Conservation (phyloP, 2,888 invertebrate species). For the Idaea aversata region DNA sequence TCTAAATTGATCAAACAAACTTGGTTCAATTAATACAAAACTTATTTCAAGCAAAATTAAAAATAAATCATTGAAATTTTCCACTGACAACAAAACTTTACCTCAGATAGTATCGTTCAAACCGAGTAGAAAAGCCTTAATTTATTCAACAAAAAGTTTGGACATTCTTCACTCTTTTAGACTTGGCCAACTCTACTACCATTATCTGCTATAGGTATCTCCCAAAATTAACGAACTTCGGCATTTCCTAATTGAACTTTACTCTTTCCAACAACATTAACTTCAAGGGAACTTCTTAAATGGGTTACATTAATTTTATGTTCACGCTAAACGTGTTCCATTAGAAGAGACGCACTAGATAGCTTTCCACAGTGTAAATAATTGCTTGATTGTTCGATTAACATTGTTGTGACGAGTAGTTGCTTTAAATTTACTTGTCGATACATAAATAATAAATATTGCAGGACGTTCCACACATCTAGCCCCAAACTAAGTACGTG, state of each 20-base stretch:
- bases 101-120: not conserved
- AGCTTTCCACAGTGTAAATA: not conserved
- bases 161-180: not conserved
- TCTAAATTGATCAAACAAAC: not conserved
- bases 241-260: conserved; percentile 16
- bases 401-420: not conserved
- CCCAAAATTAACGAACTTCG: conserved; percentile 12
- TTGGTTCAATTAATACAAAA: not conserved
- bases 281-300: conserved; percentile 9
- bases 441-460: too few relatives aligned
- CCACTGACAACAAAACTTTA: not conserved
- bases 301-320: conserved; percentile 10
- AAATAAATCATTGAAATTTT: not conserved
- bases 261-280: conserved; percentile 8
- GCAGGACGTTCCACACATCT: too few relatives aligned
- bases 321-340: conserved; percentile 11
- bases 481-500: too few relatives aligned
- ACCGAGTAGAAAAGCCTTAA: not conserved
- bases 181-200: not conserved
- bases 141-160: not conserved
- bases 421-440: not conserved
- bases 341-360: conserved; percentile 2
- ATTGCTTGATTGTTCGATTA: not conserved
- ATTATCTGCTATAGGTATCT: conserved; percentile 3
- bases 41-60: not conserved